Evolutionary conservation across 2,888 invertebrate species (phyloP).

Genomic region (Polyommatus iphigenia): DNA sequence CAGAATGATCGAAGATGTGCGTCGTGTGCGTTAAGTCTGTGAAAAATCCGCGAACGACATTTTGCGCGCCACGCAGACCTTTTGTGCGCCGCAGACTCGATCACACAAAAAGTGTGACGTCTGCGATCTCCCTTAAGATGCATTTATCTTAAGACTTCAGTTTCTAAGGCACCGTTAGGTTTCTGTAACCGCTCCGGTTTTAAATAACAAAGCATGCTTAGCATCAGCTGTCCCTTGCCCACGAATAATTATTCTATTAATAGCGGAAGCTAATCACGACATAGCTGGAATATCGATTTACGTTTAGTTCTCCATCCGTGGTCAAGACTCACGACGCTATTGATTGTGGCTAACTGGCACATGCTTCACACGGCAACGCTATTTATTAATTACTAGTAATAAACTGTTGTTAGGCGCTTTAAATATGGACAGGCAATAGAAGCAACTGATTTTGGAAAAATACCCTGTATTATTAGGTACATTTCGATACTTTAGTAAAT

Average conservation of each 20-base stretch:
- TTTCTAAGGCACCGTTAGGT: conserved; percentile 9
- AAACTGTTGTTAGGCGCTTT: neutral
- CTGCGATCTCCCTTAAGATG: no score
- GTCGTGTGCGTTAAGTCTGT: no score
- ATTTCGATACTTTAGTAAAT: no score
- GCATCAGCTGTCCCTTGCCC: conserved; percentile 14
- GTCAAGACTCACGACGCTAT: conserved; percentile 22
- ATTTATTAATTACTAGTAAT: neutral
- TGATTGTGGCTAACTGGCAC: neutral
- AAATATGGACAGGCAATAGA: no score
- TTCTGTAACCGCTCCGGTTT: neutral
- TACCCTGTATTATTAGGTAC: no score
- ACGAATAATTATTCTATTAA: conserved; percentile 26
- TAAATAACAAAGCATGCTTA: conserved; percentile 19
- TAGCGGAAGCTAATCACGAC: conserved; percentile 30
- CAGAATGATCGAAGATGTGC: no score
- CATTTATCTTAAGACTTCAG: neutral
- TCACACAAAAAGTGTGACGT: no score
- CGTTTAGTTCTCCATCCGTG: conserved; percentile 11
- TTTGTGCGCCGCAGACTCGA: no score
- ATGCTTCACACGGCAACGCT: neutral
- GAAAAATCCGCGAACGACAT: no score
- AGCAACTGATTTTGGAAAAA: neutral
- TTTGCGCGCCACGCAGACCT: no score
- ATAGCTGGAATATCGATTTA: conserved; percentile 21